Percentiles rank a stretch among this genome's conserved stretches.
Conservation (phyloP, 2,797 vertebrate species). For the Coluber constrictor region DNA sequence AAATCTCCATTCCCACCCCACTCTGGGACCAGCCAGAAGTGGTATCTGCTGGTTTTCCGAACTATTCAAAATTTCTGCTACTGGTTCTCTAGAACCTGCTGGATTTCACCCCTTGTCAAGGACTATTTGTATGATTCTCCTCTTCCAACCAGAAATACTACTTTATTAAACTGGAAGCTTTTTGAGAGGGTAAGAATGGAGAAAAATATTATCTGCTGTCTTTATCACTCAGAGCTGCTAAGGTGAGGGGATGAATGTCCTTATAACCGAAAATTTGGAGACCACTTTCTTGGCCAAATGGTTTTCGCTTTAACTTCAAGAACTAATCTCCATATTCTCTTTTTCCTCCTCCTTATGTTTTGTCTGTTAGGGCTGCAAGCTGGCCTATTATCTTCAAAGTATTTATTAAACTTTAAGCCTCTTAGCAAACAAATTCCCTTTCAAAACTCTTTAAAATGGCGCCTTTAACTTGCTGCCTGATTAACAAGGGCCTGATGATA, state of each 20-base stretch:
- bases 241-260: rapidly evolving
- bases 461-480: background rate
- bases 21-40: too few species aligned
- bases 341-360: background rate
- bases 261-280: background rate
- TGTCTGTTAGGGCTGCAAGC: background rate
- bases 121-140: too few species aligned
- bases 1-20: too few species aligned
- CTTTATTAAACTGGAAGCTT: too few species aligned
- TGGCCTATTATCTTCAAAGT: background rate
- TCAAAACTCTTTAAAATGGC: background rate
- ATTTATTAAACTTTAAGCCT: background rate
- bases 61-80: too few species aligned
- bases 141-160: background rate
- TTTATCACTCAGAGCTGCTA: background rate
- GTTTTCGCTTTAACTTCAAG: background rate
- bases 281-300: background rate
- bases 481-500: background rate
- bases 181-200: too few species aligned
- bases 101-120: too few species aligned
- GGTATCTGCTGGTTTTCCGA: too few species aligned
- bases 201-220: background rate
- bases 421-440: background rate
- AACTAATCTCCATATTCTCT: background rate
- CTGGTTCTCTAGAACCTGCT: too few species aligned